phyloP scores from a whole-genome alignment of 1,140 invertebrate species.

The Trissolcus basalis region DNA sequence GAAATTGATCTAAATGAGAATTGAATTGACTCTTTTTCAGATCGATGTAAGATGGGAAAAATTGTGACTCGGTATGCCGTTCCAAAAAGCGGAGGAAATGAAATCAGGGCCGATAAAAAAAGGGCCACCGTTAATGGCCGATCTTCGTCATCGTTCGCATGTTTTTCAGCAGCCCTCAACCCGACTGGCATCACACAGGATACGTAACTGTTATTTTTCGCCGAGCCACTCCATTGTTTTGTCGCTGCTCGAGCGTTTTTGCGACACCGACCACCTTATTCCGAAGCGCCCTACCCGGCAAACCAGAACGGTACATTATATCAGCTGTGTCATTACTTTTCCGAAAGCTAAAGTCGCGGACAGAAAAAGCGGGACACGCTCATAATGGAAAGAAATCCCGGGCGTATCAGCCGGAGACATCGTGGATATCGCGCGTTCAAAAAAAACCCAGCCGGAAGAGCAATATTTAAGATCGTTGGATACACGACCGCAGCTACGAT shows the following conservation, averaged over 20 bases:
- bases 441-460: constrained; percentile 48
- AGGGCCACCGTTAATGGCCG: constrained; percentile 65
- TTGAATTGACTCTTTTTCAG: too few species aligned
- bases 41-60: too few species aligned
- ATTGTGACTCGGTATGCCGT: too few species aligned
- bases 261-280: constrained; percentile 57
- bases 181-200: constrained; percentile 54
- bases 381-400: constrained; percentile 69
- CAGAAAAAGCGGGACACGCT: constrained; percentile 66
- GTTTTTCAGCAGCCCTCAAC: constrained; percentile 64
- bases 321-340: constrained; percentile 72
- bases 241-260: constrained; percentile 30
- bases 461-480: constrained; percentile 46
- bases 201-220: constrained; percentile 72
- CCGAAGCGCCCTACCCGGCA: constrained; percentile 61
- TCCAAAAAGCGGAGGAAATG: too few species aligned
- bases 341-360: constrained; percentile 60
- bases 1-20: too few species aligned
- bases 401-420: constrained; percentile 52
- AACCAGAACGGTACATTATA: constrained; percentile 71
- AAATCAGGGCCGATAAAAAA: constrained; percentile 26
- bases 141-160: constrained; percentile 59
- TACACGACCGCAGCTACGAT: constrained; percentile 20
- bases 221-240: constrained; percentile 62
- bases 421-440: constrained; percentile 32